Evolutionary conservation across 2,888 invertebrate species (phyloP).

Genomic region (Epinotia bilunana): DNA sequence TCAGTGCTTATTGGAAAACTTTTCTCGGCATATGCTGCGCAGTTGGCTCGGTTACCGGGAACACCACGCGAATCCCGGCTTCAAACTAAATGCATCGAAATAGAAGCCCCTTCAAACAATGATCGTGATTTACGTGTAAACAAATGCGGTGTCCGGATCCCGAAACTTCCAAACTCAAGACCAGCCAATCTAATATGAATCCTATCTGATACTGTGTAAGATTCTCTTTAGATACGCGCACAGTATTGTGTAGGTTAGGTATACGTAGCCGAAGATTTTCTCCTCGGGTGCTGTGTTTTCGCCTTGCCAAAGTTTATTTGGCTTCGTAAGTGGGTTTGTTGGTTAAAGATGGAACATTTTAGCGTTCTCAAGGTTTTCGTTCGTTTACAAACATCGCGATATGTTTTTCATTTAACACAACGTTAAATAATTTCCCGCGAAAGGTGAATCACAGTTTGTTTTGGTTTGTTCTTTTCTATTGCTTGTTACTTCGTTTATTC

Average conservation of each 20-base stretch:
- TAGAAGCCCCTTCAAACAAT: slow-evolving; percentile 81
- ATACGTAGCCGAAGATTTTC: slow-evolving; percentile 50
- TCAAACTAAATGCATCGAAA: slow-evolving; percentile 77
- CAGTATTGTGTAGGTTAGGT: slow-evolving; percentile 28
- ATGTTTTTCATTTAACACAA: slow-evolving; percentile 74
- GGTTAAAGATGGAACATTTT: slow-evolving; percentile 73
- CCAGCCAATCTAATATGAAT: slow-evolving; percentile 53
- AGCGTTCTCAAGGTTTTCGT: slow-evolving; percentile 72
- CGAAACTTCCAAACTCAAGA: slow-evolving; percentile 57
- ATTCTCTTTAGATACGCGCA: slow-evolving; percentile 50
- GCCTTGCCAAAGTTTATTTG: slow-evolving; percentile 56
- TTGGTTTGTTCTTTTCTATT: slow-evolving; percentile 14
- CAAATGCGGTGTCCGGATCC: slow-evolving; percentile 68
- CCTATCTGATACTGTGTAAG: slow-evolving; percentile 53
- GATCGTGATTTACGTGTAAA: slow-evolving; percentile 82
- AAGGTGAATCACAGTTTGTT: slow-evolving; percentile 63
- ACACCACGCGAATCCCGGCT: slow-evolving; percentile 71
- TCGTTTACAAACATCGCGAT: slow-evolving; percentile 77
- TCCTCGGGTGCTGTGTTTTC: slow-evolving; percentile 59
- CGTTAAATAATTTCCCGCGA: slow-evolving; percentile 74
- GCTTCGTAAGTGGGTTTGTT: slow-evolving; percentile 52
- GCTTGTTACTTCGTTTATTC: neutral
- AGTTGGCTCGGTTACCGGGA: slow-evolving; percentile 68
- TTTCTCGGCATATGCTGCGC: slow-evolving; percentile 56
- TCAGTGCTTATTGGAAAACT: slow-evolving; percentile 48